Evolutionary conservation across 1,140 invertebrate species (phyloP).

Genomic region (Akabosia matsudoensis): DNA sequence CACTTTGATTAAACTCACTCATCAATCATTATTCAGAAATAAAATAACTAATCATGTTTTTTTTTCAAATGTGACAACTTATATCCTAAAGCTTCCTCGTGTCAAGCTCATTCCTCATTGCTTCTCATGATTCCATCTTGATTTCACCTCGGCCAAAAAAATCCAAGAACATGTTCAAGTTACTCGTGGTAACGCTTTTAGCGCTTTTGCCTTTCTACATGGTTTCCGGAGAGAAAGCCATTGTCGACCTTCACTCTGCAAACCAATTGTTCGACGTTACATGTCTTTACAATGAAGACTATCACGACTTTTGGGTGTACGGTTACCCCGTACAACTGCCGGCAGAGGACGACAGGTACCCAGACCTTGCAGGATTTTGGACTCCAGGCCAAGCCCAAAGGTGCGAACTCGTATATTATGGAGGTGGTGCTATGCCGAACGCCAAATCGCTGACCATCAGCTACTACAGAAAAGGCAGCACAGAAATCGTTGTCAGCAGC

Average conservation of each 20-base stretch:
- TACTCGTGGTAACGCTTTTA: background rate
- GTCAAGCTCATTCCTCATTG: too few species aligned
- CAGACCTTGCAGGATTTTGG: background rate
- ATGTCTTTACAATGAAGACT: background rate
- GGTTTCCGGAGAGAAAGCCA: background rate
- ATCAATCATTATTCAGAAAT: too few species aligned
- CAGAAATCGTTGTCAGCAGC: too few species aligned
- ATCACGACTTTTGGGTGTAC: background rate
- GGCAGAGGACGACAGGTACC: background rate
- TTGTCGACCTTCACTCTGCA: background rate
- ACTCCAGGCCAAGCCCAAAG: background rate
- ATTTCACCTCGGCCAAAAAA: too few species aligned
- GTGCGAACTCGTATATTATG: background rate
- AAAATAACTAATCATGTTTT: too few species aligned
- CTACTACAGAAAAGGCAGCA: too few species aligned
- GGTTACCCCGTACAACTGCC: background rate
- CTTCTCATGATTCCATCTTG: too few species aligned
- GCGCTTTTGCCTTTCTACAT: background rate
- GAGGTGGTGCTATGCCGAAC: too few species aligned
- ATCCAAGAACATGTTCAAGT: background rate
- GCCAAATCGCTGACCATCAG: too few species aligned
- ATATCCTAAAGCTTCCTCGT: too few species aligned
- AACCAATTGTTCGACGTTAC: background rate
- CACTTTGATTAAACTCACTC: too few species aligned
- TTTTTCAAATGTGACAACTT: too few species aligned